These are phyloP conservation scores for Lepidurus packardi DNA, from an alignment of 1,140 invertebrate genomes.

Conservation along the genomic window DNA sequence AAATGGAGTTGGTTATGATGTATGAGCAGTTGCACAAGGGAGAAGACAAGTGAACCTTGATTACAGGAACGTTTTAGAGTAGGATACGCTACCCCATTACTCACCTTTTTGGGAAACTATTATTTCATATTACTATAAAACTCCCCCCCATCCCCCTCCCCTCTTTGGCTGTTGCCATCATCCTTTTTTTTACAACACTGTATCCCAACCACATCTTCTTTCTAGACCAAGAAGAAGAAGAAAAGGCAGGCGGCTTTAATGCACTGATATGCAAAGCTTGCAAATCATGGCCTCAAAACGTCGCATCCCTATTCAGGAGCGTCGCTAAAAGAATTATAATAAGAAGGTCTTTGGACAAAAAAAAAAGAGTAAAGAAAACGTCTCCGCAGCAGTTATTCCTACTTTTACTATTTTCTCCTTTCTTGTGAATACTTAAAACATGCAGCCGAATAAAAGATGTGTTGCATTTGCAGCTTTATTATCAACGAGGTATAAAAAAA, in stretches of 20 bases:
- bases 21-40: slow-evolving; percentile 21
- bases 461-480: no score
- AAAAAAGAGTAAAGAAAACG: not conserved
- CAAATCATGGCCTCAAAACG: not conserved
- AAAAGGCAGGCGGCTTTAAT: not conserved
- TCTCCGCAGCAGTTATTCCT: not conserved
- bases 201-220: not conserved
- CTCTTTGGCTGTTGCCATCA: not conserved
- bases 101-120: not conserved
- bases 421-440: no score
- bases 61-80: slow-evolving; percentile 3
- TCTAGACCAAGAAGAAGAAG: not conserved
- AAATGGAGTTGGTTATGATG: slow-evolving; percentile 7
- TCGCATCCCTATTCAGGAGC: not conserved
- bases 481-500: no score
- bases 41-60: slow-evolving; percentile 17
- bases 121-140: not conserved
- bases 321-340: not conserved
- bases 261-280: slow-evolving; percentile 17
- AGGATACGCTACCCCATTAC: slow-evolving; percentile 9
- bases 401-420: no score
- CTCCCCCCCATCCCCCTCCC: not conserved
- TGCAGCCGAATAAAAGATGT: no score
- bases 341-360: not conserved
- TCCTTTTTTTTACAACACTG: not conserved